Evolutionary conservation across 2,888 invertebrate genomes (phyloP), one percentile per base, ranked within the genome.

Genomic region (Kryphioiulus occultus): DNA sequence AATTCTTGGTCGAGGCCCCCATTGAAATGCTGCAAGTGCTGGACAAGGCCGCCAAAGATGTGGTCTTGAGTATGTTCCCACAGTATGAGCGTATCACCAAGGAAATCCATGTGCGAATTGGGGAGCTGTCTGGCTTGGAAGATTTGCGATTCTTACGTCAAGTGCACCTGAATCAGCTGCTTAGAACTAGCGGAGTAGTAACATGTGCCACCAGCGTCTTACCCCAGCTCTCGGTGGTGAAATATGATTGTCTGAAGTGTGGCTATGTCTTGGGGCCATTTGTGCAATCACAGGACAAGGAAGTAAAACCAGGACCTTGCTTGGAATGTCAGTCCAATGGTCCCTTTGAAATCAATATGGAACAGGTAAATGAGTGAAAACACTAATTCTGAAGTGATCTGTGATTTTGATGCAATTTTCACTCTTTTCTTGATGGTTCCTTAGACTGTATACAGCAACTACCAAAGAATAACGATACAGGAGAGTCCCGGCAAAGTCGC

Each of bases 291-390:
- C 98, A 98, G 92, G 95, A 96, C 91, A 93, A 96, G 4, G 99
- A 99, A 93, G 96, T 99, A 0, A 97, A 96, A 91, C 99, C 99
- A 0, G 98, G 97, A 0, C 96, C 97, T 0, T 99, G 99, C 93
- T 99, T 99, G 0, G 98, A 99, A 91, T 99, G 99, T 94, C 99
- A 99, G 92, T 98, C 98, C 91, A 93, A 94, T 88, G 99, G 99
- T 0, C 99, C 99, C 0, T 99, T 99, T 92, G 95, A 95, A 95
- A 96, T 99, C 39, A 99, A 99, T 92, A 99, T 99, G 97, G 99
- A 99, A 90, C 92, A 94, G 78, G 78, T 78, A 19, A 26, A 26
- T 78, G 4, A 22, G 30, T 91, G 93, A 93, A 87, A 86, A 68
- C 9, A n/a, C 88, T 78, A 30, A 86, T 42, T 87, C 32, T 17